Conservation (phyloP, 2,113 vertebrate species). For the Cebus imitator region DNA sequence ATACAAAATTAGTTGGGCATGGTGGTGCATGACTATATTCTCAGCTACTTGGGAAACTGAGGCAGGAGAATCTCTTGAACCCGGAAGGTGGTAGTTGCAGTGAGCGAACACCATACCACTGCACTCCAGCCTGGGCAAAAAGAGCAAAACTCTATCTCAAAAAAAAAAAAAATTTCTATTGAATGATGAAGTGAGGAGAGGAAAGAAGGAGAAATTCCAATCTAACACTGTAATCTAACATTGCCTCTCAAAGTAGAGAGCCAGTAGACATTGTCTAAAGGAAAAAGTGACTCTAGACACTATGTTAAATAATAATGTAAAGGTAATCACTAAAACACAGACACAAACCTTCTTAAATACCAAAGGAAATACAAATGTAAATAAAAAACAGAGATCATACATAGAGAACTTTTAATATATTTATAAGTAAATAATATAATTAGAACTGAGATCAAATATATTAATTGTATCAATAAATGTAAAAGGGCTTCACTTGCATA, state of each 20-base stretch:
- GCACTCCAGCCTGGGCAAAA: too few species aligned
- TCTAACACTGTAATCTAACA: not conserved
- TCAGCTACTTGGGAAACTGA: too few species aligned
- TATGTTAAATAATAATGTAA: not conserved
- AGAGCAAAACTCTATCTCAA: too few species aligned
- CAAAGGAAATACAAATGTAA: not conserved
- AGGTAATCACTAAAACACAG: not conserved
- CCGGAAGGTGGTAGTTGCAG: too few species aligned
- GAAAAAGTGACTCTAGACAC: not conserved
- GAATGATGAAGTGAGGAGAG: not conserved
- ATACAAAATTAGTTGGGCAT: too few species aligned
- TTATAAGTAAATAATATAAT: not conserved
- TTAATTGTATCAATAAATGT: not conserved
- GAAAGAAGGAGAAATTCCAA: not conserved
- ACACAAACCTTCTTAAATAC: not conserved
- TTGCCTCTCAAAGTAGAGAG: not conserved
- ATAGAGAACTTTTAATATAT: not conserved
- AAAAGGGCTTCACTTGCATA: not conserved
- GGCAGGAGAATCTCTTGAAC: too few species aligned
- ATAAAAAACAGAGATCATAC: not conserved
- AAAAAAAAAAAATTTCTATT: too few species aligned
- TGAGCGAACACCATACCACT: too few species aligned
- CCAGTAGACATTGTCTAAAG: not conserved
- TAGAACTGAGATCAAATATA: not conserved
- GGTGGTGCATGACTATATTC: too few species aligned